Base-by-base conservation (phyloP, 92 coral and sea anemone species). In the Palythoa grandiflora region DNA sequence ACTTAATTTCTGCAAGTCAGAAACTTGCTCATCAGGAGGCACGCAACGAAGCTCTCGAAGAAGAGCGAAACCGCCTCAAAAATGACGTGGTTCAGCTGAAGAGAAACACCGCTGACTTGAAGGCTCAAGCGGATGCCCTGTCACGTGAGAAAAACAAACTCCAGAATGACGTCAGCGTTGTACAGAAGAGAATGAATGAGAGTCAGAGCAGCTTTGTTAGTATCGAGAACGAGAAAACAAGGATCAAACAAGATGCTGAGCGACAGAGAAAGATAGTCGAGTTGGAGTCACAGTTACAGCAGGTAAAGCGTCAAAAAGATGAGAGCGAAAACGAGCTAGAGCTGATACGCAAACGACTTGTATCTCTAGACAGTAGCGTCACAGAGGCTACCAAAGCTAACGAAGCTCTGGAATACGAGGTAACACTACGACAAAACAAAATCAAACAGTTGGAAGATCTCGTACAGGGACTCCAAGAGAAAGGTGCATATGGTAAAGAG, bases 391-490 rank as follows among this genome's bases (percentile, higher is more conserved):
- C 84, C 89, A 90, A 94, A 48, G 90, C 88, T 21, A 97, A 97
- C 38, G 98, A 95, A 61, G 94, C 94, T 35, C 53, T 93, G 38
- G 96, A 91, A 81, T 97, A 95, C 85, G 98, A 97, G 39, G 96
- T 87, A 53, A 90, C 88, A 68, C 91, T 93, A 89, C 92, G 92
- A 47, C 86, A 88, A 75, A 95, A 96, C 77, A 94, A 96, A 73
- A 87, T 97, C 39, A 87, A 88, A 83, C 98, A 97, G 83, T 88
- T 97, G n/a, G 98, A 97, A 85, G 94, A 95, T 75, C 88, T 95
- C 51, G 85, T 95, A 35, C 92, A 94, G 73, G 84, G 95, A 88
- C 86, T 97, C 68, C 97, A 97, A 71, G 95, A 92, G 73, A 97
- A 94, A 78, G 95, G 90, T 87, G 91, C 91, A 71, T 96, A 92